phyloP scores from a whole-genome alignment of 1,140 invertebrate genomes.

The Drosophila triauraria region DNA sequence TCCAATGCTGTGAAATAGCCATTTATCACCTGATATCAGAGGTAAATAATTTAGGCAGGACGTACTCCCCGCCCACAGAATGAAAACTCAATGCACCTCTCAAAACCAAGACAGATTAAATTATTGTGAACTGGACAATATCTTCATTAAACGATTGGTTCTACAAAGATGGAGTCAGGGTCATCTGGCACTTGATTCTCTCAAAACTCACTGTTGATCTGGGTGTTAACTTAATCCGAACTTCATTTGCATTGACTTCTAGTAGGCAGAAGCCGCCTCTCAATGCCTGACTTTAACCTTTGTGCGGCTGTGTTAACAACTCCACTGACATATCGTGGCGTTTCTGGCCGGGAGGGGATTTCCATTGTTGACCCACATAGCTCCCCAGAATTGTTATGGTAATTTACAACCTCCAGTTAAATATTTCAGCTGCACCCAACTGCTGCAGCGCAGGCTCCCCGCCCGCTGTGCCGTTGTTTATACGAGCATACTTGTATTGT shows the following conservation, averaged over 20 bases:
- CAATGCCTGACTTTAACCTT: constrained; percentile 32
- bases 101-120: constrained; percentile 14
- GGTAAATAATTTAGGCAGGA: constrained; percentile 22
- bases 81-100: not conserved
- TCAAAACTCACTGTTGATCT: not conserved
- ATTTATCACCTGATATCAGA: constrained; percentile 38
- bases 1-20: constrained; percentile 9
- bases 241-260: constrained; percentile 14
- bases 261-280: not conserved
- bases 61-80: constrained; percentile 20
- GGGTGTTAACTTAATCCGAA: constrained; percentile 36
- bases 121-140: constrained; percentile 23
- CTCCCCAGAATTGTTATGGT: constrained; percentile 72
- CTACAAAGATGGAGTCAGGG: constrained; percentile 26
- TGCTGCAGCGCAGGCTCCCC: constrained; percentile 27
- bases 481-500: constrained; percentile 61
- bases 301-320: constrained; percentile 40
- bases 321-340: constrained; percentile 30
- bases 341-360: constrained; percentile 39
- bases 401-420: constrained; percentile 75
- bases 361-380: constrained; percentile 65
- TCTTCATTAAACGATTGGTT: constrained; percentile 45
- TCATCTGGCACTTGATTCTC: constrained; percentile 22
- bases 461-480: constrained; percentile 51
- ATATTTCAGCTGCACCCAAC: constrained; percentile 66